These are phyloP conservation scores for Ischnus inquisitorius DNA, from an alignment of 2,888 invertebrate species.

Conservation along the genomic window DNA sequence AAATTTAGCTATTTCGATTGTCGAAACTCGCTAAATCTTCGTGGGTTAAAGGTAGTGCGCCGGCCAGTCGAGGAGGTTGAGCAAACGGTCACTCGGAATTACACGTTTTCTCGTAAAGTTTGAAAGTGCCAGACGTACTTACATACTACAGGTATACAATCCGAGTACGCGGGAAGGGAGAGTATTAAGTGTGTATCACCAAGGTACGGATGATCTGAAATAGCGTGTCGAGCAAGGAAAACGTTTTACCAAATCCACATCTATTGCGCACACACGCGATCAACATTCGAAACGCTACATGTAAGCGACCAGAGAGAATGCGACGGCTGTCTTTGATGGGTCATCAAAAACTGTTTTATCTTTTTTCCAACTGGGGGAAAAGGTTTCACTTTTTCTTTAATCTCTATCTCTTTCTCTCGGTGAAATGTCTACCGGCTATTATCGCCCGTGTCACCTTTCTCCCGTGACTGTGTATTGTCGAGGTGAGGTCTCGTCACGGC, in stretches of 20 bases:
- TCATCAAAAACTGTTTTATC: conserved; percentile 64
- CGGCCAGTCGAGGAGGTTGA: conserved; percentile 33
- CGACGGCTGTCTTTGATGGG: conserved; percentile 55
- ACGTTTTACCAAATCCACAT: conserved; percentile 59
- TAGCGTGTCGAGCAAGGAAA: conserved; percentile 63
- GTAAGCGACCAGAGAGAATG: conserved; percentile 21
- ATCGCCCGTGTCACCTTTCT: conserved; percentile 43
- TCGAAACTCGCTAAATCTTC: neutral
- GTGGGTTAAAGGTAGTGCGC: conserved; percentile 2
- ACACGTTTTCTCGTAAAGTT: conserved; percentile 60
- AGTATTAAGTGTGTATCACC: conserved; percentile 35
- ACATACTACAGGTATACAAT: conserved; percentile 19
- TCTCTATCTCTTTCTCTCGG: conserved; percentile 41
- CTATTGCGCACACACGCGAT: conserved; percentile 49
- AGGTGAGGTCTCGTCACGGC: neutral
- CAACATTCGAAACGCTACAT: conserved; percentile 31
- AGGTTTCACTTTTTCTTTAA: conserved; percentile 34
- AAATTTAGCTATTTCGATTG: neutral
- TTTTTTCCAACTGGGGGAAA: conserved; percentile 15
- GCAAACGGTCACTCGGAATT: conserved; percentile 63
- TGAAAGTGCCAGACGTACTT: conserved; percentile 58
- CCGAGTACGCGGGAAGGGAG: neutral
- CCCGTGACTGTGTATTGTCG: conserved; percentile 4
- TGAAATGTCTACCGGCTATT: conserved; percentile 48
- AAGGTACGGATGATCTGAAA: conserved; percentile 56